Percentiles rank a stretch among this genome's conserved stretches.
These are phyloP conservation scores for Nipponacmea schrenckii DNA, from an alignment of 2,888 invertebrate species.

Conservation along the genomic window DNA sequence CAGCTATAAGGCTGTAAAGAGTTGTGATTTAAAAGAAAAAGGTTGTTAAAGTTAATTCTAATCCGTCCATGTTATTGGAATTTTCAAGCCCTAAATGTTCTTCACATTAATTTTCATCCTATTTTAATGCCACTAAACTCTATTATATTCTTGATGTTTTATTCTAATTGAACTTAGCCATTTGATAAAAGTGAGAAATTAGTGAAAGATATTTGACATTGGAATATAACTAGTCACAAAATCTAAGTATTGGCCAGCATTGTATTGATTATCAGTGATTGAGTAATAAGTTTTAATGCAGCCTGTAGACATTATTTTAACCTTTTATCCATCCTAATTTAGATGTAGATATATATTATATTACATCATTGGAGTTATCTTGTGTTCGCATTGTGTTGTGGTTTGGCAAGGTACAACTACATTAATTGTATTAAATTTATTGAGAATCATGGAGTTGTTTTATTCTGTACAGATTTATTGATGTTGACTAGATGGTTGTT, in stretches of 20 bases:
- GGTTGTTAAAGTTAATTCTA: neutral
- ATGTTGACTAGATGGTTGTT: too few species aligned
- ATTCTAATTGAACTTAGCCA: too few species aligned
- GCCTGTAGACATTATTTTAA: too few species aligned
- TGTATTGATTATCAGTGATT: too few species aligned
- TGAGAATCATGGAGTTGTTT: constrained; percentile 9
- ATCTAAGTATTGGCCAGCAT: too few species aligned
- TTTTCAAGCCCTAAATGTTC: neutral
- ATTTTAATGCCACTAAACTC: constrained; percentile 4
- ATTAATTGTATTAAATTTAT: constrained; percentile 25
- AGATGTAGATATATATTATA: constrained; percentile 16
- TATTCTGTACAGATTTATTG: too few species aligned
- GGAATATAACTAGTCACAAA: too few species aligned
- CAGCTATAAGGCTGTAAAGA: neutral
- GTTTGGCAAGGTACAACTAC: constrained; percentile 23
- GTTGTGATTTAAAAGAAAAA: constrained; percentile 2
- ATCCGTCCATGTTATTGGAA: constrained; percentile 7
- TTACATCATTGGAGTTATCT: constrained; percentile 19
- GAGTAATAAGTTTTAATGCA: too few species aligned
- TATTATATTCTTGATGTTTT: neutral
- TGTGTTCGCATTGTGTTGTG: constrained; percentile 26
- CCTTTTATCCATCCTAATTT: constrained; percentile 5
- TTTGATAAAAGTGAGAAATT: too few species aligned
- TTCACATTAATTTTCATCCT: neutral
- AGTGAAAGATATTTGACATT: too few species aligned